These are phyloP conservation scores for Otolemur garnettii DNA, from an alignment of 2,113 vertebrate species.

Conservation along the genomic window DNA sequence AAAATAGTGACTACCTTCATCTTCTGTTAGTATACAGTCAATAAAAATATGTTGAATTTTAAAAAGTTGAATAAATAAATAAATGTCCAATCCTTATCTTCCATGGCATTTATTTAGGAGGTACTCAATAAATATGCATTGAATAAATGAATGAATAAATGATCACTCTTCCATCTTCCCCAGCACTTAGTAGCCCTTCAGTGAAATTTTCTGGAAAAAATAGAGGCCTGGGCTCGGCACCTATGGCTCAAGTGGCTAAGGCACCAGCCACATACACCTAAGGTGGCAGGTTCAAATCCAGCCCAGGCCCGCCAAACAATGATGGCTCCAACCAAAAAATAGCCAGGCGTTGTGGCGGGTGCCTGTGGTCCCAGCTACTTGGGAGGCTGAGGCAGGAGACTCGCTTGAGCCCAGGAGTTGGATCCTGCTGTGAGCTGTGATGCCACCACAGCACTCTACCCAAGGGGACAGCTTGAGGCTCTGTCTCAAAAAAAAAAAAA, in stretches of 20 bases:
- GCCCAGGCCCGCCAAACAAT: too few species aligned
- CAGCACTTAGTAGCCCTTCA: not conserved
- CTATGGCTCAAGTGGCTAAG: too few species aligned
- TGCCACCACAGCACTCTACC: too few species aligned
- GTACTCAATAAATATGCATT: not conserved
- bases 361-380: too few species aligned
- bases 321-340: too few species aligned
- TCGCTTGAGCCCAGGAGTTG: too few species aligned
- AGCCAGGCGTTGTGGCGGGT: too few species aligned
- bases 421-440: too few species aligned
- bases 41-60: constrained; percentile 23
- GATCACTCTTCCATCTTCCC: not conserved
- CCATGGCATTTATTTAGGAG: constrained; percentile 32
- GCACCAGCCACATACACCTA: too few species aligned
- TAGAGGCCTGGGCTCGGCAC: not conserved
- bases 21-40: not conserved
- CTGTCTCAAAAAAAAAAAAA: not conserved
- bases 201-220: not conserved
- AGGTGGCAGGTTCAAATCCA: too few species aligned
- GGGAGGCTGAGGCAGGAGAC: too few species aligned
- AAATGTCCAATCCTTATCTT: not conserved
- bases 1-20: not conserved
- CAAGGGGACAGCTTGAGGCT: too few species aligned
- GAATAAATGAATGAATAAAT: constrained; percentile 4
- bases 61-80: constrained; percentile 21